phyloP scores from a whole-genome alignment of 2,888 invertebrate genomes.

The Lymantria monacha region DNA sequence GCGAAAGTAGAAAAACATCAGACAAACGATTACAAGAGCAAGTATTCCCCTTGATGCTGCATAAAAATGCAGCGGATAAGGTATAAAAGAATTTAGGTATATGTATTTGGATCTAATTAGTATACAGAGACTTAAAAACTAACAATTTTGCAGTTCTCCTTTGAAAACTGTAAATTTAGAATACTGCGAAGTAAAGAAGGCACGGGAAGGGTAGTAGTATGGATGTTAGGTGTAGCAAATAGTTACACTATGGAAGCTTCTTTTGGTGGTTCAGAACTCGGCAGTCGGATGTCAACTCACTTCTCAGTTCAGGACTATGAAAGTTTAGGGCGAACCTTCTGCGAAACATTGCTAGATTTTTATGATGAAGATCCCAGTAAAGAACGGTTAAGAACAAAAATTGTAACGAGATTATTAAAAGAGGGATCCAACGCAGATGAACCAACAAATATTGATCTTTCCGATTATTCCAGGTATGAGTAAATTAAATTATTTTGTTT shows the following conservation, averaged over 20 bases:
- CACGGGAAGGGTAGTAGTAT: constrained; percentile 95
- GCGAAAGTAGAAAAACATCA: constrained; percentile 91
- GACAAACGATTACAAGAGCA: constrained; percentile 93
- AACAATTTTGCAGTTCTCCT: constrained; percentile 88
- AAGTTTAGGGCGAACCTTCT: constrained; percentile 93
- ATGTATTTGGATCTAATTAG: not conserved
- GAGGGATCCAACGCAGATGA: constrained; percentile 95
- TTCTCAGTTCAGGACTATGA: constrained; percentile 87
- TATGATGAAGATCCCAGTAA: constrained; percentile 93
- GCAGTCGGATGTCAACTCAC: constrained; percentile 91
- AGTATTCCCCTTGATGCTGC: constrained; percentile 96
- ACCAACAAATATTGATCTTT: constrained; percentile 91
- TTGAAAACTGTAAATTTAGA: constrained; percentile 96
- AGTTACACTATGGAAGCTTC: constrained; percentile 98
- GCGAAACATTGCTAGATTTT: constrained; percentile 95
- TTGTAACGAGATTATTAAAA: constrained; percentile 88
- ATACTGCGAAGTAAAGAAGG: constrained; percentile 97
- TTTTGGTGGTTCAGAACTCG: constrained; percentile 93
- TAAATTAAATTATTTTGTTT: not conserved
- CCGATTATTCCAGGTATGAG: constrained; percentile 92
- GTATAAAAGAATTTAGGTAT: constrained; percentile 57
- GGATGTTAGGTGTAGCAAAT: constrained; percentile 97
- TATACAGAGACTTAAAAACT: not conserved
- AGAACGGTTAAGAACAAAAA: constrained; percentile 90
- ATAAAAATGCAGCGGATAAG: constrained; percentile 95